phyloP scores from a whole-genome alignment of 2,113 vertebrate genomes.

The Caretta caretta region DNA sequence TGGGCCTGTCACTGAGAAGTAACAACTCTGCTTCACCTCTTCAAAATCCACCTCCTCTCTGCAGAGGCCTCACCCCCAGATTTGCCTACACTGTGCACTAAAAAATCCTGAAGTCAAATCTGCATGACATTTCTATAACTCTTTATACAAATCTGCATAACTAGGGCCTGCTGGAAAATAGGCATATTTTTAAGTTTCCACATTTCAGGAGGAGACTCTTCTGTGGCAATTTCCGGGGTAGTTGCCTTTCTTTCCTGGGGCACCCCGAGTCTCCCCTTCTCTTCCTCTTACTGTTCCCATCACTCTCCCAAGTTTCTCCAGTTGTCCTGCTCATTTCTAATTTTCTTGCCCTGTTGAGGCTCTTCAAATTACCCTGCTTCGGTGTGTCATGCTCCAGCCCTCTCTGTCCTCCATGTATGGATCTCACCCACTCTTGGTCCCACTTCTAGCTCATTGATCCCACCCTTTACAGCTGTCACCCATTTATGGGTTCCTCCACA shows the following conservation, averaged over 20 bases:
- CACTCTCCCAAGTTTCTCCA: not conserved
- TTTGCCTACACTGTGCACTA: not conserved
- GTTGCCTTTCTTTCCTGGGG: not conserved
- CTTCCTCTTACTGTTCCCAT: not conserved
- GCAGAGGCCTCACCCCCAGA: not conserved
- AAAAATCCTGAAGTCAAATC: not conserved
- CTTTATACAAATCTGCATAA: not conserved
- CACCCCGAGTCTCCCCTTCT: not conserved
- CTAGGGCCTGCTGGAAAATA: not conserved
- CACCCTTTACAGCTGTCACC: not conserved
- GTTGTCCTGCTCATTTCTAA: accelerated
- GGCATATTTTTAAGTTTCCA: not conserved
- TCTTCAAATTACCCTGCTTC: not conserved
- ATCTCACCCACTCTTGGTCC: accelerated
- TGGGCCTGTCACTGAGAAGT: not conserved
- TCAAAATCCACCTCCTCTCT: not conserved
- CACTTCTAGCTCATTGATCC: not conserved
- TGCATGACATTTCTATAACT: not conserved
- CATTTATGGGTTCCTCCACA: not conserved
- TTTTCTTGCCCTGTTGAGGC: not conserved
- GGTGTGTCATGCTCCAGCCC: accelerated
- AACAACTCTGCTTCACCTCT: not conserved
- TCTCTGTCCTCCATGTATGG: not conserved
- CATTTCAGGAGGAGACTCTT: not conserved
- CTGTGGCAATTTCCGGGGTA: not conserved